Base-by-base conservation (phyloP, 1,140 invertebrate genomes). In the Nautilus pompilius region DNA sequence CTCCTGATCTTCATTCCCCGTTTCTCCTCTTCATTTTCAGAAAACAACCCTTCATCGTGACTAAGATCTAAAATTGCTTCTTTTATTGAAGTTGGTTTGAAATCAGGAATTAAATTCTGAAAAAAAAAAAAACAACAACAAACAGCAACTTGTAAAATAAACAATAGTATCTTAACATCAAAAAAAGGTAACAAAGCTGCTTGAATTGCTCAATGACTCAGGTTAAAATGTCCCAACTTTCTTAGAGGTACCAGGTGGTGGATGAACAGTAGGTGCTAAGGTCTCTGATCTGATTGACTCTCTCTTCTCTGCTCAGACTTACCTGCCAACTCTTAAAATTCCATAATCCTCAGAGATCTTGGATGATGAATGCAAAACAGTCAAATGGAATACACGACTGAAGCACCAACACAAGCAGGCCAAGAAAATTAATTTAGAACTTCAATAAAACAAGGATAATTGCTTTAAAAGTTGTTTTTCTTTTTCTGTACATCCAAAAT, bases 101-200 rank as follows among this genome's bases (percentile, higher is more conserved):
- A 70, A 41, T 78, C 77, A 34, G 74, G 74, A 20, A 80, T 78
- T 34, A 80, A 61, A 58, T 65, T 68, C 87, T 88, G 65, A 3
- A 65, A 46, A 41, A 69, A 73, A 66, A 69, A 63, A 53, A 24
- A 5, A 5, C 5, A 53, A 24, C 15, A 24, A 4, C 8, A 53
- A 15, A 53, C 26, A 28, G n/a, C n/a, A 41, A n/a, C 8, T 41
- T 8, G n/a, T 10, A 41, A n/a, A 41, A 8, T 41, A 8, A 41
- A 41, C n/a, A 8, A 41, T 41, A 41, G n/a, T 41, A 10, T 41
- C n/a, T 10, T 41, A 10, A 10, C n/a, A 41, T 8, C 36, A 41
- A 10, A 41, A 8, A 41, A 41, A 10, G n/a, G 8, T 41, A 10
- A 10, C 36, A 41, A 41, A 41, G 36, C 8, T 10, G n/a, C 8